phyloP scores from a whole-genome alignment of 2,888 invertebrate species.

The Anarsia innoxiella region DNA sequence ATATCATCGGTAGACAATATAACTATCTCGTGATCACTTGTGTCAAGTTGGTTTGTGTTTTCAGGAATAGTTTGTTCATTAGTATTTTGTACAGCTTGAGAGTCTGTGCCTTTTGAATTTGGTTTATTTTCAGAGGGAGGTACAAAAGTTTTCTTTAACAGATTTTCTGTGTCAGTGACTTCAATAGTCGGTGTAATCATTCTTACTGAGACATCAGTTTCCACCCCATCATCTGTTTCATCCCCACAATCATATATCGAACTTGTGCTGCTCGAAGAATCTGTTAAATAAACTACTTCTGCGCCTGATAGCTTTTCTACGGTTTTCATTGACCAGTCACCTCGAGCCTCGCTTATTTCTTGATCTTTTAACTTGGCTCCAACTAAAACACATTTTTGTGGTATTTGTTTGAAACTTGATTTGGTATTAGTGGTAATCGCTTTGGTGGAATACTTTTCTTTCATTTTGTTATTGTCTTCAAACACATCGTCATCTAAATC shows the following conservation, averaged over 20 bases:
- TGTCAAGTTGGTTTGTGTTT: too few relatives aligned
- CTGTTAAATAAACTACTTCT: slow-evolving; percentile 81
- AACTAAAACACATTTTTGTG: slow-evolving; percentile 74
- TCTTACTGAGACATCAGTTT: slow-evolving; percentile 62
- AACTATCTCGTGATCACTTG: slow-evolving; percentile 47
- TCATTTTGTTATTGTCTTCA: slow-evolving; percentile 41
- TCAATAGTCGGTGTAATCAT: slow-evolving; percentile 70
- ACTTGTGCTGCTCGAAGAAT: slow-evolving; percentile 78
- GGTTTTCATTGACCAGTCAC: slow-evolving; percentile 69
- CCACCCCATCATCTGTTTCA: slow-evolving; percentile 55
- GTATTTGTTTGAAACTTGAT: slow-evolving; percentile 44
- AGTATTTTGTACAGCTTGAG: not conserved
- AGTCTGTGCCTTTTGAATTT: not conserved
- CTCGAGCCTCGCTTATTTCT: slow-evolving; percentile 74
- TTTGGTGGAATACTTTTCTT: slow-evolving; percentile 29
- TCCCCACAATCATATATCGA: slow-evolving; percentile 73
- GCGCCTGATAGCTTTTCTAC: slow-evolving; percentile 74
- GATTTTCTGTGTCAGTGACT: slow-evolving; percentile 60
- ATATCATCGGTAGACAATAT: slow-evolving; percentile 57
- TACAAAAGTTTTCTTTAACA: slow-evolving; percentile 49
- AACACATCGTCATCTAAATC: slow-evolving; percentile 71
- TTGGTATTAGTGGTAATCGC: slow-evolving; percentile 23
- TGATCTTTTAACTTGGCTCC: slow-evolving; percentile 77
- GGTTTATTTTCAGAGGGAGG: slow-evolving; percentile 7
- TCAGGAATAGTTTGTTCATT: not conserved